These are phyloP conservation scores for Nemopilema nomurai DNA, from an alignment of 30 jellyfish, hydroid and myxozoan genomes.

Conservation along the genomic window DNA sequence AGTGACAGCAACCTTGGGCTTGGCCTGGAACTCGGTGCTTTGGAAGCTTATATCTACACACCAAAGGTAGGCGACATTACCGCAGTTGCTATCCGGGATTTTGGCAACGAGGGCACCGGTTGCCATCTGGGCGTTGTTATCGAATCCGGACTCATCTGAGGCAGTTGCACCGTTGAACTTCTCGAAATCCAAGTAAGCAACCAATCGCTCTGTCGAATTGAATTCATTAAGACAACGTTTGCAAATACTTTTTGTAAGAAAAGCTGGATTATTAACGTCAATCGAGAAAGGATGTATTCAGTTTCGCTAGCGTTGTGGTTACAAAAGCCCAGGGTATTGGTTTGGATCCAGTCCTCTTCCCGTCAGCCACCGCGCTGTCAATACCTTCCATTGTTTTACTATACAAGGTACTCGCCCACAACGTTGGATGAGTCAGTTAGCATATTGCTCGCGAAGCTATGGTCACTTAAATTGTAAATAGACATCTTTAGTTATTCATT, in stretches of 20 bases:
- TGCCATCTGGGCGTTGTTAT: slow-evolving; percentile 84
- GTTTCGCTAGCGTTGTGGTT: too few relatives aligned
- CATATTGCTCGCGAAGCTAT: too few relatives aligned
- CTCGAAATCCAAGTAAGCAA: slow-evolving; percentile 86
- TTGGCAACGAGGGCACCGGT: slow-evolving; percentile 82
- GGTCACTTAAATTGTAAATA: too few relatives aligned
- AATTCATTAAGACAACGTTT: too few relatives aligned
- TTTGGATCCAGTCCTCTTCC: too few relatives aligned
- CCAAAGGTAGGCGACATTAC: slow-evolving; percentile 93
- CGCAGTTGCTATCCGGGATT: slow-evolving; percentile 89
- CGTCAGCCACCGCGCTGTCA: too few relatives aligned
- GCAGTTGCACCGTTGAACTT: slow-evolving; percentile 75
- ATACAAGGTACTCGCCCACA: too few relatives aligned
- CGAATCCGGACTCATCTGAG: slow-evolving; percentile 91
- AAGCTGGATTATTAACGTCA: neutral
- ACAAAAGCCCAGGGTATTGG: too few relatives aligned
- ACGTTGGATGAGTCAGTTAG: too few relatives aligned
- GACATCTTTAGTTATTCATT: too few relatives aligned
- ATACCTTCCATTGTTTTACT: too few relatives aligned
- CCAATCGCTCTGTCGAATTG: slow-evolving; percentile 80
- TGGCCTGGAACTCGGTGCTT: slow-evolving; percentile 88
- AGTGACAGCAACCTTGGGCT: slow-evolving; percentile 89
- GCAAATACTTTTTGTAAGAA: neutral
- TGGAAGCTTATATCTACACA: slow-evolving; percentile 64
- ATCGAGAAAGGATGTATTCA: too few relatives aligned